Base-by-base conservation (phyloP, 1,140 invertebrate species). In the Tachypleus tridentatus region DNA sequence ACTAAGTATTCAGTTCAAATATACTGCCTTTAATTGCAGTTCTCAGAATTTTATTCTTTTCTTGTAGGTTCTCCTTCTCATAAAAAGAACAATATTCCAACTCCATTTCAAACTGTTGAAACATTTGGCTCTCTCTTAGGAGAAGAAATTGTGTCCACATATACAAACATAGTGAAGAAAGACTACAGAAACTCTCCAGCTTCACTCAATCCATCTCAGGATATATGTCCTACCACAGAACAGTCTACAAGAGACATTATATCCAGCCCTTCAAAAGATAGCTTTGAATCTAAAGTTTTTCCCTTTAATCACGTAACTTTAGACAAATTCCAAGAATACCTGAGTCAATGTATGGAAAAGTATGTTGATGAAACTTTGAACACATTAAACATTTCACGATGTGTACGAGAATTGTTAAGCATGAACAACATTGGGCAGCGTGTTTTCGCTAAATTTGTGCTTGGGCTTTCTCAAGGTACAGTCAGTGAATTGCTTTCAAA, bases 381-480 rank as follows among this genome's bases (percentile, higher is more conserved):
- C 78, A 98, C 97, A 3, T 79, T 94, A 53, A 87, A 94, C 76
- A 97, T 98, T 68, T 29, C 29, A 29, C 29, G 29, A 29, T 83
- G 92, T 64, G 93, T 98, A 1, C 82, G 96, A 0, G 94, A 98
- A 73, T 77, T 99, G n/a, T 80, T 99, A 7, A 95, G 91, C 50
- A 91, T 97, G 71, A 94, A 98, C 79, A 98, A 98, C 77, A 98
- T 99, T 70, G 96, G 97, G 0, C 97, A 99, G 78, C 83, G 97
- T 66, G 81, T 99, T 58, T 99, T 99, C 78, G 97, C 97, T 72
- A 98, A 98, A 77, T 97, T 97, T 78, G 92, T 99, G 4, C 84
- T 99, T 58, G 94, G 96, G 0, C 80, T 99, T 56, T 97, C 93
- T 7, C 83, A 99, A 78, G 96, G 96, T 49, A 99, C 97, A 5